Percentiles rank a stretch among this genome's conserved stretches.
Conservation (phyloP, 2,888 invertebrate genomes). For the Chirona hameri region DNA sequence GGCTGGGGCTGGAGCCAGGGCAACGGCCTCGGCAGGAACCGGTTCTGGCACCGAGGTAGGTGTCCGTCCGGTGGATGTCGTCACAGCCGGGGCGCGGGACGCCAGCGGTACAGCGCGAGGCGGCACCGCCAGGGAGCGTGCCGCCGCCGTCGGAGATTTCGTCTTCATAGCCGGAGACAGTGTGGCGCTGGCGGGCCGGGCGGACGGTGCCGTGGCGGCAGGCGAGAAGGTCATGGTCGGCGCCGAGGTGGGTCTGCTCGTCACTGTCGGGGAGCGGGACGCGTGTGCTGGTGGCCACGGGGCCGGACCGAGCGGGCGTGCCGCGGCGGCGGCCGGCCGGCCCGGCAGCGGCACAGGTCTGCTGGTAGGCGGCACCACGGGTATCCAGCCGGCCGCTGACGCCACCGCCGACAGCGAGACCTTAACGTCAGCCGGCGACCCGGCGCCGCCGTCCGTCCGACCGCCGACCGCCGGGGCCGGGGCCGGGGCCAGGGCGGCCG, state of each 20-base stretch:
- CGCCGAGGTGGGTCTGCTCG: not conserved
- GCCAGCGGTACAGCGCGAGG: not conserved
- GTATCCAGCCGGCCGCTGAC: too few species aligned
- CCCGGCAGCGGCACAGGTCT: too few species aligned
- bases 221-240: too few species aligned
- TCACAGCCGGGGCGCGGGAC: not conserved
- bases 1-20: too few species aligned
- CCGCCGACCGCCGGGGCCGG: not conserved
- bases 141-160: not conserved
- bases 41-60: not conserved
- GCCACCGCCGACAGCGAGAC: not conserved
- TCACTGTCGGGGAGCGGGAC: not conserved
- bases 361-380: too few species aligned
- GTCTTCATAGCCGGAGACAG: too few species aligned
- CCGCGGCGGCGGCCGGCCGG: too few species aligned
- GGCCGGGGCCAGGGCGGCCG: not conserved
- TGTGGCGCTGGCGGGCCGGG: too few species aligned
- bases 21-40: not conserved
- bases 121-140: not conserved
- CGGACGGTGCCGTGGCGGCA: too few species aligned
- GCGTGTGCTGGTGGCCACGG: too few species aligned
- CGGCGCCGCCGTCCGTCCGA: not conserved
- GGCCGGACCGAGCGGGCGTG: too few species aligned
- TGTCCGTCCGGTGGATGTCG: not conserved
- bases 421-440: constrained; percentile 5